Conservation (phyloP, 2,113 vertebrate species). For the Hypomesus transpacificus region DNA sequence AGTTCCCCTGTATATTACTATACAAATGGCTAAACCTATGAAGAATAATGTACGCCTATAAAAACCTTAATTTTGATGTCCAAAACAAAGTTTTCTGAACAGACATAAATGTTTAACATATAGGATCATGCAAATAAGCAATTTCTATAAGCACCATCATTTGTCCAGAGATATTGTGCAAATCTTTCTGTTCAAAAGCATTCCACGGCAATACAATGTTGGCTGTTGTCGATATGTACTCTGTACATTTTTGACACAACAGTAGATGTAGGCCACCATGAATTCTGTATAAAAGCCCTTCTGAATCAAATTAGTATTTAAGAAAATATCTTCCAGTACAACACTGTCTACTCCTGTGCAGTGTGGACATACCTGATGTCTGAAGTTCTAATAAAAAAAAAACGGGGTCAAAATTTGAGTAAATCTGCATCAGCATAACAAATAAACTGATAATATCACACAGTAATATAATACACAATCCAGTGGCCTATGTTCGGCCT, state of each 20-base stretch:
- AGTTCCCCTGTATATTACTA: slow-evolving; percentile 65
- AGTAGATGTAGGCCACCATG: slow-evolving; percentile 39
- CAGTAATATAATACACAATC: slow-evolving; percentile 54
- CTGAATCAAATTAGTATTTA: slow-evolving; percentile 48
- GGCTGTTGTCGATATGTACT: slow-evolving; percentile 45
- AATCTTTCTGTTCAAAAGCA: slow-evolving; percentile 63
- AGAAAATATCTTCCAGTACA: slow-evolving; percentile 54
- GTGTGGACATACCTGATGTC: slow-evolving; percentile 72
- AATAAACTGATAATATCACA: slow-evolving; percentile 55
- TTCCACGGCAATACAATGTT: slow-evolving; percentile 57
- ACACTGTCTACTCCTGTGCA: slow-evolving; percentile 52
- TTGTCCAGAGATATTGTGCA: slow-evolving; percentile 64
- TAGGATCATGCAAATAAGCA: slow-evolving; percentile 57
- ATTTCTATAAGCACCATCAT: slow-evolving; percentile 70
- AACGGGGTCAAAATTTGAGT: slow-evolving; percentile 37
- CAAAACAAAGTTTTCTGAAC: slow-evolving; percentile 33
- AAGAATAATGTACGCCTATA: slow-evolving; percentile 52
- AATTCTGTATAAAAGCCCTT: slow-evolving; percentile 27
- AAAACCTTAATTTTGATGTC: slow-evolving; percentile 49
- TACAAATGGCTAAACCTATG: slow-evolving; percentile 72
- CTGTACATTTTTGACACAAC: slow-evolving; percentile 37
- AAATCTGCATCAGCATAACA: slow-evolving; percentile 52
- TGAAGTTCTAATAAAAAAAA: slow-evolving; percentile 42
- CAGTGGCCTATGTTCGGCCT: slow-evolving; percentile 53
- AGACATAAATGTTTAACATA: slow-evolving; percentile 34